phyloP scores from a whole-genome alignment of 2,888 invertebrate species.

The Bellardia bayeri region DNA sequence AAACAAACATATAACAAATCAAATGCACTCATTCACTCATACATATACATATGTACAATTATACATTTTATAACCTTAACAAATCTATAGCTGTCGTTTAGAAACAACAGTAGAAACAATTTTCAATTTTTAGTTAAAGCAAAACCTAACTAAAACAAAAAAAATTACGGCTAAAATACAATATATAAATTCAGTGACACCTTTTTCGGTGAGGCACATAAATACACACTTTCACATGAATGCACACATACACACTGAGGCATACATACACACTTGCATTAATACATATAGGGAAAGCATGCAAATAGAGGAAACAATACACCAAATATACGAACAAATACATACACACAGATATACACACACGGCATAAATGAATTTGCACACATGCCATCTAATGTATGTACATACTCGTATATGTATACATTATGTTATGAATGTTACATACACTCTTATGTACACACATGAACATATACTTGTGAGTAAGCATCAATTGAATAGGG shows the following conservation, averaged over 20 bases:
- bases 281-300: conserved; percentile 7
- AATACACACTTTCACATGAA: conserved; percentile 40
- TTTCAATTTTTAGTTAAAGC: conserved; percentile 34
- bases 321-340: conserved; percentile 15
- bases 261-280: neutral
- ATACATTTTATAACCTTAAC: conserved; percentile 31
- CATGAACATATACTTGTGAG: too few relatives aligned
- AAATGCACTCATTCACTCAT: neutral
- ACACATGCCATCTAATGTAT: neutral
- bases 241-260: neutral
- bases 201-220: conserved; percentile 55
- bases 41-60: conserved; percentile 24
- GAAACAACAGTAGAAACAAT: conserved; percentile 59
- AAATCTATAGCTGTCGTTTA: conserved; percentile 58
- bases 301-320: conserved; percentile 46
- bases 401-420: neutral
- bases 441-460: too few relatives aligned
- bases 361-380: conserved; percentile 9
- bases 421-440: neutral
- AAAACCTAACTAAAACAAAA: neutral
- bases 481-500: too few relatives aligned
- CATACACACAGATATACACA: neutral
- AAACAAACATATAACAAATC: conserved; percentile 42
- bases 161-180: neutral
- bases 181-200: conserved; percentile 60